Conservation (phyloP, 92 coral and sea anemone genomes). For the Porites evermanni region DNA sequence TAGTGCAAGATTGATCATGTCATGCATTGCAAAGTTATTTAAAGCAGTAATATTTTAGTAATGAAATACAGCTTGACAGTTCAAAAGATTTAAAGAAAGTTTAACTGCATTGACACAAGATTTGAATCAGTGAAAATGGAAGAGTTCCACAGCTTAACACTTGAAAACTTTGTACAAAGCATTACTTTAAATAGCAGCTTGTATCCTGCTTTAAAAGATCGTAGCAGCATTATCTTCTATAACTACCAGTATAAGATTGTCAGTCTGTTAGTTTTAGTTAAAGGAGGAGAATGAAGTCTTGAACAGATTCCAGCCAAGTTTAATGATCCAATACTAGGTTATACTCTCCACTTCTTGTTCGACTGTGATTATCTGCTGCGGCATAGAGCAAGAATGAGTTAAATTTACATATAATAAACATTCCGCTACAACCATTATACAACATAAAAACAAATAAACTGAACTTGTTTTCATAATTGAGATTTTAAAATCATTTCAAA, state of each 20-base stretch:
- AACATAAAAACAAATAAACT: background rate
- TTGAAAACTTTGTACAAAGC: background rate
- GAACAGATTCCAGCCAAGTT: conserved; percentile 37
- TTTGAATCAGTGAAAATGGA: background rate
- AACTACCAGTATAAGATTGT: background rate
- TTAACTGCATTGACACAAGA: background rate
- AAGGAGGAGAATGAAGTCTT: conserved; percentile 36
- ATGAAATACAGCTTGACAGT: background rate
- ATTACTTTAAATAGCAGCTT: background rate
- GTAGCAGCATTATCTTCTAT: background rate
- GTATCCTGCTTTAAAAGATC: conserved; percentile 4
- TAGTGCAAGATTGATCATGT: background rate
- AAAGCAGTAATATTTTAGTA: background rate
- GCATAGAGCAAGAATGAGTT: conserved; percentile 50
- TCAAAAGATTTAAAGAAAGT: background rate
- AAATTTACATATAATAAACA: background rate
- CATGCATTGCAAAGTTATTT: background rate
- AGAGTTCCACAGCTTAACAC: background rate
- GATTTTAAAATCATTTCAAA: background rate
- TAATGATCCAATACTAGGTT: conserved; percentile 56
- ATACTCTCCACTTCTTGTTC: conserved; percentile 57
- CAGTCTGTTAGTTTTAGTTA: conserved; percentile 2
- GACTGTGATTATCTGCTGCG: conserved; percentile 48
- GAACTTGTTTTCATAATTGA: background rate
- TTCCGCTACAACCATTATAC: background rate